Conservation (phyloP, 2,888 invertebrate species). For the Diabrotica balteata region DNA sequence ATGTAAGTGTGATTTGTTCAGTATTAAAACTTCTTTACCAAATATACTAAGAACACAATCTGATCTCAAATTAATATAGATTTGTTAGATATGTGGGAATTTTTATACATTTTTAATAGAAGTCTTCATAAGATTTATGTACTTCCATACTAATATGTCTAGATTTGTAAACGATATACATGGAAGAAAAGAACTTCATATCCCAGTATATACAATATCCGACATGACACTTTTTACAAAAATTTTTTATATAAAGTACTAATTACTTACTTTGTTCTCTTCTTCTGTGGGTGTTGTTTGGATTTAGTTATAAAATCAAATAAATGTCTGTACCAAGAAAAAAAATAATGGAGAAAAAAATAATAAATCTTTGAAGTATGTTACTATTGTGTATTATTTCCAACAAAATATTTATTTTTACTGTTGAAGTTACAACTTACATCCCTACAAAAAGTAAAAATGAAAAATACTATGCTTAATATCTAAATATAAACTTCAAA, state of each 20-base stretch:
- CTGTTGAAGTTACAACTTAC: too few relatives aligned
- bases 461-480: too few relatives aligned
- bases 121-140: conserved; percentile 29
- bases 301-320: conserved; percentile 20
- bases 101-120: conserved; percentile 35
- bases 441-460: too few relatives aligned
- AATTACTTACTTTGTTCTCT: conserved; percentile 7
- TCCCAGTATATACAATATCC: background rate
- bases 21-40: conserved; percentile 33
- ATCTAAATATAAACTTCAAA: too few relatives aligned
- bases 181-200: background rate
- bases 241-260: conserved; percentile 4
- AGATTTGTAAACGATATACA: conserved; percentile 19
- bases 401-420: too few relatives aligned
- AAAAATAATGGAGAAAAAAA: conserved; percentile 11
- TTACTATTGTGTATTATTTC: conserved; percentile 15
- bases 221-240: conserved; percentile 5
- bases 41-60: conserved; percentile 30
- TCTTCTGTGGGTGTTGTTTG: conserved; percentile 19
- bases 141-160: conserved; percentile 27
- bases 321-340: conserved; percentile 28
- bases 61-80: conserved; percentile 34
- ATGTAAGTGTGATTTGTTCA: conserved; percentile 27
- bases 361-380: conserved; percentile 31
- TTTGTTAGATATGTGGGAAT: conserved; percentile 30